These are phyloP conservation scores for Drosophila yooni DNA, from an alignment of 2,888 invertebrate species.

Conservation along the genomic window DNA sequence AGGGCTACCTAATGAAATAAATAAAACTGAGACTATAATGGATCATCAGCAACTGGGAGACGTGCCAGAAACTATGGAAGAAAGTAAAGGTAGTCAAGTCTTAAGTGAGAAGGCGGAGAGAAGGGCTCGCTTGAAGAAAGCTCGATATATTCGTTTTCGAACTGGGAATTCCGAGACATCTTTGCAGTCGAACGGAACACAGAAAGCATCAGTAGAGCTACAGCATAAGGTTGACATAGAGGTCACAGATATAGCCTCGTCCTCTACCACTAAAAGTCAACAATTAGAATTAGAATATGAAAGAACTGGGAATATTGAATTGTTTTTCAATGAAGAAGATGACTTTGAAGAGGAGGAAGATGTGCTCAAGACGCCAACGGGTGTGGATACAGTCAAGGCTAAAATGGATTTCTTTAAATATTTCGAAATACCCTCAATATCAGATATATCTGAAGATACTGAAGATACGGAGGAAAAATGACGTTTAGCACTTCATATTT, in stretches of 20 bases:
- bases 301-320: constrained; percentile 3
- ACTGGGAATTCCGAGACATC: constrained; percentile 4
- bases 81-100: background rate
- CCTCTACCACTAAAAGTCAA: background rate
- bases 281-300: background rate
- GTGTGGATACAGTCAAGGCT: constrained; percentile 17
- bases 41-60: background rate
- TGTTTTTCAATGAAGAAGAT: background rate
- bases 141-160: constrained; percentile 21
- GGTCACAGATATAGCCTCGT: background rate
- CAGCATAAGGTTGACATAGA: background rate
- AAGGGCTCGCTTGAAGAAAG: constrained; percentile 13
- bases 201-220: background rate
- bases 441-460: constrained; percentile 41
- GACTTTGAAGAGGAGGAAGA: constrained; percentile 14
- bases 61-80: background rate
- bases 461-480: constrained; percentile 4
- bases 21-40: background rate
- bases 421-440: constrained; percentile 41
- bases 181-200: background rate
- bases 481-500: background rate
- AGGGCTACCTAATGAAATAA: background rate
- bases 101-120: background rate
- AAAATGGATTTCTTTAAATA: constrained; percentile 35
- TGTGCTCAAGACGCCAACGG: background rate